Conservation (phyloP, 2,797 vertebrate species). For the Prionace glauca region DNA sequence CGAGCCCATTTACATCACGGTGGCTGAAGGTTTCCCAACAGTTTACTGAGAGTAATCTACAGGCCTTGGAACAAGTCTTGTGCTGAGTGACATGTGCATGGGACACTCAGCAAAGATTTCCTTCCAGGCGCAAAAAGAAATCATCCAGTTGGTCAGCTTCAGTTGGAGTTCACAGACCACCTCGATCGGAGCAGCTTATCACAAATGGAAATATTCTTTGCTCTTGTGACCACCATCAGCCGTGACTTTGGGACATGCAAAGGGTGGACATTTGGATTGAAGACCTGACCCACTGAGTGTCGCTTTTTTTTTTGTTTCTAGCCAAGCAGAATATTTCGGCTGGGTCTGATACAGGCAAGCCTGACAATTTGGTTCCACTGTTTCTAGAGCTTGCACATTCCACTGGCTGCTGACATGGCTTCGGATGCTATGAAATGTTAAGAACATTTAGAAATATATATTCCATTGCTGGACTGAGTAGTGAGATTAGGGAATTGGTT, state of each 20-base stretch:
- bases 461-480: conserved; percentile 1
- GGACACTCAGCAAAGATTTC: background rate
- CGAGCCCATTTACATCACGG: background rate
- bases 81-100: background rate
- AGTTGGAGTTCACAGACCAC: background rate
- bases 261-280: background rate
- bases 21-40: background rate
- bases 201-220: background rate
- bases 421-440: background rate
- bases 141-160: background rate
- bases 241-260: background rate
- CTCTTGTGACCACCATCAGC: background rate
- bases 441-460: background rate
- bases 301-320: background rate
- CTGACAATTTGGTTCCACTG: background rate
- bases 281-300: background rate
- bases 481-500: background rate
- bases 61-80: background rate
- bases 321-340: background rate
- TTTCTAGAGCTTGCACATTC: background rate
- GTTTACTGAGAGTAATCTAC: background rate
- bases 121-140: background rate
- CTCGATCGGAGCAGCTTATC: background rate
- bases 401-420: background rate
- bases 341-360: background rate